phyloP scores from a whole-genome alignment of 2,888 invertebrate genomes.

The Plagodis dolabraria region DNA sequence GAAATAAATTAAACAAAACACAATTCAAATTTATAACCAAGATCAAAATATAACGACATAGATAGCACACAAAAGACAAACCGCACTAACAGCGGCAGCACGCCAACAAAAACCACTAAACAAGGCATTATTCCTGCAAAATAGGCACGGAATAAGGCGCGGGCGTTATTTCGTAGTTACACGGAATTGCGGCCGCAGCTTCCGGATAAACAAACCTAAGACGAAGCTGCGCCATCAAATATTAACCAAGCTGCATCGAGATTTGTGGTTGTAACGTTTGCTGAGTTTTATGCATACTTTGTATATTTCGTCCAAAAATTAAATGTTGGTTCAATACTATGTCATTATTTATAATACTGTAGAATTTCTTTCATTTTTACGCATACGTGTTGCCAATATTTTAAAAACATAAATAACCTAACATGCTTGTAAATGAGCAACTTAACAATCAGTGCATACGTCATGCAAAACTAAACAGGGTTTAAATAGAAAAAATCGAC shows the following conservation, averaged over 20 bases:
- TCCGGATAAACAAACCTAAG: constrained; percentile 26
- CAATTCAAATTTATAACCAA: neutral
- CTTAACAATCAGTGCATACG: too few species aligned
- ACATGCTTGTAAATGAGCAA: too few species aligned
- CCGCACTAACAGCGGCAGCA: constrained; percentile 10
- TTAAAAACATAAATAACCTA: too few species aligned
- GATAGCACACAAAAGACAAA: constrained; percentile 10
- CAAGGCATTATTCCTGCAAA: constrained; percentile 18
- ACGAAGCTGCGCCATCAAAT: constrained; percentile 13
- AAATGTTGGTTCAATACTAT: too few species aligned
- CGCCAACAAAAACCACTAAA: constrained; percentile 21
- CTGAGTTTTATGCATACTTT: neutral
- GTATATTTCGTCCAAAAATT: too few species aligned
- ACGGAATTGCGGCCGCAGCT: constrained; percentile 20
- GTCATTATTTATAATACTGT: too few species aligned
- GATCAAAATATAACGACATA: constrained; percentile 4
- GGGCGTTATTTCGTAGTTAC: constrained; percentile 23
- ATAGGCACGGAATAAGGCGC: constrained; percentile 18
- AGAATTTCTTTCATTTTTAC: too few species aligned
- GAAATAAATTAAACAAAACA: neutral
- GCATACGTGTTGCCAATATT: too few species aligned
- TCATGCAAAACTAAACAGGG: too few species aligned
- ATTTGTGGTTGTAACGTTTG: constrained; percentile 8
- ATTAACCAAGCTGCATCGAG: constrained; percentile 18
- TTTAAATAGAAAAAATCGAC: too few species aligned